phyloP scores from a whole-genome alignment of 2,113 vertebrate species.

The Arizona elegans region DNA sequence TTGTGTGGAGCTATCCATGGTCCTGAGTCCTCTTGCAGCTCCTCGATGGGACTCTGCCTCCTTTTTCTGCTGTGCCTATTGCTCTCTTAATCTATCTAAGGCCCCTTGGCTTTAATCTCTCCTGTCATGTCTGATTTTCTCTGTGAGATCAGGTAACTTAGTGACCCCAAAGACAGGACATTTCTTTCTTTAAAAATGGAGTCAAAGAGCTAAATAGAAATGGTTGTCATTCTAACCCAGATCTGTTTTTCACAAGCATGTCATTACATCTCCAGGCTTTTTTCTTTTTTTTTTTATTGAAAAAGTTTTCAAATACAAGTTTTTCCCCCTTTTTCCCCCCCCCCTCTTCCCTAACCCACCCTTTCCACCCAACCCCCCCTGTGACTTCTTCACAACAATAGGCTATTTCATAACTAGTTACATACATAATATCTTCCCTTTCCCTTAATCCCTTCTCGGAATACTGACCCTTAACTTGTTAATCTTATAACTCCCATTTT shows the following conservation, averaged over 20 bases:
- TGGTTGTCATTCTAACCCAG: background rate
- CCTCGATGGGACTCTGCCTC: background rate
- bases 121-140: background rate
- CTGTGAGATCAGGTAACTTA: background rate
- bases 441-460: too few relatives aligned
- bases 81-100: background rate
- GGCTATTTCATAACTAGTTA: too few relatives aligned
- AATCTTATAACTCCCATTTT: too few relatives aligned
- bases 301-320: too few relatives aligned
- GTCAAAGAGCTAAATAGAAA: background rate
- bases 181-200: background rate
- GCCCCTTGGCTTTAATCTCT: background rate
- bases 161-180: background rate
- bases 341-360: too few relatives aligned
- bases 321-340: too few relatives aligned
- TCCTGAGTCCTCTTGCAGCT: background rate
- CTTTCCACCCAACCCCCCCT: too few relatives aligned
- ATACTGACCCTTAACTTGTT: too few relatives aligned
- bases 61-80: background rate
- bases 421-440: too few relatives aligned
- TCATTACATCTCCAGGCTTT: background rate
- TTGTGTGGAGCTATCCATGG: background rate
- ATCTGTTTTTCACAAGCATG: background rate
- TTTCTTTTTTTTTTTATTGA: too few relatives aligned
- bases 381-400: too few relatives aligned